phyloP scores from a whole-genome alignment of 2,113 vertebrate genomes.

The Piaya cayana region DNA sequence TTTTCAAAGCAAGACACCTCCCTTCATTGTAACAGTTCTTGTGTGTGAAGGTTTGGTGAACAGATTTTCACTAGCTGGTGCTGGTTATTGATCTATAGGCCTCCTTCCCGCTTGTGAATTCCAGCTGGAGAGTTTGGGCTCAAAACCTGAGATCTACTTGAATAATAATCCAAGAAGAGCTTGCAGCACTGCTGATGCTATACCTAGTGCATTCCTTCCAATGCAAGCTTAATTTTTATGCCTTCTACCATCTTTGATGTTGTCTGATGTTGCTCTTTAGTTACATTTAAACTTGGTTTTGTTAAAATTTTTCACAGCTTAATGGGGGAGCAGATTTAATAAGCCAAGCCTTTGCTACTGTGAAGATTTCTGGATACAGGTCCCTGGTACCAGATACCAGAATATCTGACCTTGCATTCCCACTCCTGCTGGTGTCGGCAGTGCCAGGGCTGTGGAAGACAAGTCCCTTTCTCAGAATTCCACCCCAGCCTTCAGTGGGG shows the following conservation, averaged over 20 bases:
- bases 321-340: background rate
- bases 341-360: background rate
- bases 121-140: background rate
- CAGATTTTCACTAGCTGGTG: background rate
- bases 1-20: background rate
- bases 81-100: background rate
- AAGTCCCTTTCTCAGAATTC: background rate
- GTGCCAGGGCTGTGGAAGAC: background rate
- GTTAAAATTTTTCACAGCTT: background rate
- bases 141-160: background rate
- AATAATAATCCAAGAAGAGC: background rate
- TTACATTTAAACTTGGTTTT: background rate
- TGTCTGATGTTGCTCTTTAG: background rate
- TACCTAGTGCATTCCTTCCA: background rate
- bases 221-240: background rate
- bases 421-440: accelerated
- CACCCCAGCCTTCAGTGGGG: no score
- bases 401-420: background rate
- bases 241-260: background rate
- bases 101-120: background rate
- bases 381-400: background rate
- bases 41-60: background rate
- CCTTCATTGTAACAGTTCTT: background rate
- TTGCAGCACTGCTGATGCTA: background rate
- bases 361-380: background rate